Evolutionary conservation across 2,888 invertebrate genomes (phyloP).

Genomic region (Epinotia bilunana): DNA sequence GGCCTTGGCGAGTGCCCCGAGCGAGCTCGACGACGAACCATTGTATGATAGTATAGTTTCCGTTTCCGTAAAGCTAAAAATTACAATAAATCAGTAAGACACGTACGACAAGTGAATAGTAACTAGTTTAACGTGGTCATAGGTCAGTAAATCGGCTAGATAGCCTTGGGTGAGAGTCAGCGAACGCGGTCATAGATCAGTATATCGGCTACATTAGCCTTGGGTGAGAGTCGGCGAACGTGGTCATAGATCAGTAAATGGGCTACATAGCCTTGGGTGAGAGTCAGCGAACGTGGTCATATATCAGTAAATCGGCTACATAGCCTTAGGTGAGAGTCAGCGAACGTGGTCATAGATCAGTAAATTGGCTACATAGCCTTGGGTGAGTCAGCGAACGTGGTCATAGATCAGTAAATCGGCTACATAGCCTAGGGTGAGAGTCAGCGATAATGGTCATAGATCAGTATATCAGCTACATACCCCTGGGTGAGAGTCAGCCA

Average conservation of each 20-base stretch:
- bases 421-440: conserved; percentile 73
- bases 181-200: neutral
- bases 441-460: conserved; percentile 59
- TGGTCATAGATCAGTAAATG: neutral
- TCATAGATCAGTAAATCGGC: neutral
- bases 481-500: conserved; percentile 78
- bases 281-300: conserved; percentile 67
- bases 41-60: conserved; percentile 69
- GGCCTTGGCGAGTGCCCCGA: conserved; percentile 61
- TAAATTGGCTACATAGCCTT: conserved; percentile 62
- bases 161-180: conserved; percentile 79
- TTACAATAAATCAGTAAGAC: neutral
- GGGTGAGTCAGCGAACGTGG: conserved; percentile 68
- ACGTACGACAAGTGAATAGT: neutral
- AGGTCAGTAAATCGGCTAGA: conserved; percentile 41
- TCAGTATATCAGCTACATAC: conserved; percentile 52
- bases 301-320: conserved; percentile 41
- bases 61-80: conserved; percentile 66
- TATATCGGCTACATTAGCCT: conserved; percentile 59
- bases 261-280: conserved; percentile 71
- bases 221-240: conserved; percentile 79
- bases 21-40: conserved; percentile 56
- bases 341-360: neutral
- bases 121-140: neutral
- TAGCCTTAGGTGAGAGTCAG: conserved; percentile 79